Conservation (phyloP, 2,797 vertebrate genomes). For the Microctenopoma stevenorrisi region DNA sequence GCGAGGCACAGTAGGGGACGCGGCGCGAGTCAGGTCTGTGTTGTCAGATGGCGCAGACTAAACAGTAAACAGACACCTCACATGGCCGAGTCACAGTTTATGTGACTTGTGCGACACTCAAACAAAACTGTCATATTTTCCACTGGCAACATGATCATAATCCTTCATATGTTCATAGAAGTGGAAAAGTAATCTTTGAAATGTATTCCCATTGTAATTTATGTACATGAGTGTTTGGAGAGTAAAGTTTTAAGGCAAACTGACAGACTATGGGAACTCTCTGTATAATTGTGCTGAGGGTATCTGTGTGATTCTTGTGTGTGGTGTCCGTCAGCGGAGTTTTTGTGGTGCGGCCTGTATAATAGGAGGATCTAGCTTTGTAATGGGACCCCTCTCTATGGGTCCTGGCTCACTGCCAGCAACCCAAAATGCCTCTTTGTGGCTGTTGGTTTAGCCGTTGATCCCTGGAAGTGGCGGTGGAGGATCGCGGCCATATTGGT, state of each 20-base stretch:
- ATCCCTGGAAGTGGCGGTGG: constrained; percentile 77
- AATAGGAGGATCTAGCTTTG: constrained; percentile 67
- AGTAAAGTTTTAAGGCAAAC: constrained; percentile 1
- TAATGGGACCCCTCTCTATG: constrained; percentile 69
- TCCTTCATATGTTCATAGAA: constrained; percentile 16
- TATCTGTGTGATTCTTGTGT: constrained; percentile 54
- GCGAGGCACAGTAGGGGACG: constrained; percentile 45
- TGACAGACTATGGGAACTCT: constrained; percentile 30
- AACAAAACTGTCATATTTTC: constrained; percentile 34
- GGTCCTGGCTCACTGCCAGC: constrained; percentile 67
- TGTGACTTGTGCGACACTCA: constrained; percentile 4
- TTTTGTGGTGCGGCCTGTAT: constrained; percentile 61
- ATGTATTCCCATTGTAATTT: constrained; percentile 27
- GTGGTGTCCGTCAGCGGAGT: constrained; percentile 59
- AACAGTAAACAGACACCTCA: constrained; percentile 75
- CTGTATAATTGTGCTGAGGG: constrained; percentile 35
- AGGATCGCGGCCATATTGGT: constrained; percentile 48
- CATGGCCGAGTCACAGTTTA: constrained; percentile 54
- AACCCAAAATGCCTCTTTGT: constrained; percentile 64
- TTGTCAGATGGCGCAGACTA: constrained; percentile 70
- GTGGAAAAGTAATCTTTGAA: constrained; percentile 21
- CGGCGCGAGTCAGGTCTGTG: constrained; percentile 47
- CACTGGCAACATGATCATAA: constrained; percentile 12
- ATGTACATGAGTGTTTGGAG: constrained; percentile 29
- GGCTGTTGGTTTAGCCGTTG: constrained; percentile 78